Conservation (phyloP, 2,888 invertebrate species). For the Scaptomyza cyrtandrae region DNA sequence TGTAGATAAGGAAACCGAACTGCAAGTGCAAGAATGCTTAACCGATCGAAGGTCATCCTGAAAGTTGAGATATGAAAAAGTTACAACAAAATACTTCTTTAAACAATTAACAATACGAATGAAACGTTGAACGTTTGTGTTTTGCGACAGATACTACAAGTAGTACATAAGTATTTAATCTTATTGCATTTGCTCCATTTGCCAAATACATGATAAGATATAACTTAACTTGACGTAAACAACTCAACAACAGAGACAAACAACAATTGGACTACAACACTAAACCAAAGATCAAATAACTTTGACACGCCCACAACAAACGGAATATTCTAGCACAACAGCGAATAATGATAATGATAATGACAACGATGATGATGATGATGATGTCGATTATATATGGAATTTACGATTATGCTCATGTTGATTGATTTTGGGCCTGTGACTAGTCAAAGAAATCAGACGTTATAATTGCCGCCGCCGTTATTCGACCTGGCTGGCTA, state of each 20-base stretch:
- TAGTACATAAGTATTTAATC: not conserved
- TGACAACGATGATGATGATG: conserved; percentile 5
- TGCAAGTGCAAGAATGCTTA: not conserved
- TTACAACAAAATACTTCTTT: too few species aligned
- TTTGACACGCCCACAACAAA: conserved; percentile 7
- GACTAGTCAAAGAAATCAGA: conserved; percentile 22
- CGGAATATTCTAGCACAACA: conserved; percentile 5
- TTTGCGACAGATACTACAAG: too few species aligned
- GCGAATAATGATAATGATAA: not conserved
- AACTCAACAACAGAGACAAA: not conserved
- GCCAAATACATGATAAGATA: conserved; percentile 25
- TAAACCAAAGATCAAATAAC: conserved; percentile 8
- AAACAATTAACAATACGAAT: not conserved
- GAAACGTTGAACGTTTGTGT: not conserved
- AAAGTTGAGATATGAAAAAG: not conserved
- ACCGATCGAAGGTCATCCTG: too few species aligned
- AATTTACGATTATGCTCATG: not conserved
- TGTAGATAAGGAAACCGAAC: conserved; percentile 1
- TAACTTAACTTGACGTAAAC: conserved; percentile 6
- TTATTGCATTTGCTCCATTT: conserved; percentile 11
- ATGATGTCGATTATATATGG: conserved; percentile 3
- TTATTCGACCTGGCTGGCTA: not conserved
- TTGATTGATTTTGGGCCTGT: conserved; percentile 24
- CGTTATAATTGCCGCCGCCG: conserved; percentile 9
- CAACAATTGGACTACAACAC: not conserved